A percentile compares a stretch with the other conserved stretches of the same genome.
Evolutionary conservation across 2,888 invertebrate genomes (phyloP).

Genomic region (Chloroclysta siterata): DNA sequence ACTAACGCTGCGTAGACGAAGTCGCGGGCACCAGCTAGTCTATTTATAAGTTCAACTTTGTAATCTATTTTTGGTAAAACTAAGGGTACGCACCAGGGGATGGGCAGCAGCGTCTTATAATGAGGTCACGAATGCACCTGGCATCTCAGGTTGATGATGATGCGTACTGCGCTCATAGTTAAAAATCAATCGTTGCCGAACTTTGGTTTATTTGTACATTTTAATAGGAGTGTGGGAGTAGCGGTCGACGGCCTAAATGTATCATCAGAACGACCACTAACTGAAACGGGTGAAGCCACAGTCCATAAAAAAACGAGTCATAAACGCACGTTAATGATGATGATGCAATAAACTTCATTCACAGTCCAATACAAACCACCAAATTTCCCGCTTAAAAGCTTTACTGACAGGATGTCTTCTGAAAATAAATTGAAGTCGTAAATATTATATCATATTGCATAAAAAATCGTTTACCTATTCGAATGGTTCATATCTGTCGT

Average conservation of each 20-base stretch:
- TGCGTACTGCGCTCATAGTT: too few species aligned
- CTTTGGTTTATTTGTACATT: background rate
- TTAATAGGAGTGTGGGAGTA: background rate
- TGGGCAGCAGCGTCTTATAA: too few species aligned
- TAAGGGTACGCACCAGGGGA: too few species aligned
- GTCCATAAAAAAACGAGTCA: slow-evolving; percentile 7
- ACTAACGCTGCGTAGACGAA: too few species aligned
- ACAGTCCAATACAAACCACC: slow-evolving; percentile 10
- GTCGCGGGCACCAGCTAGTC: too few species aligned
- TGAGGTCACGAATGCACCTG: too few species aligned
- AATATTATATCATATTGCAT: slow-evolving; percentile 47
- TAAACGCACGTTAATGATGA: slow-evolving; percentile 11
- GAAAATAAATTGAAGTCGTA: slow-evolving; percentile 47
- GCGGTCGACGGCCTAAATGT: background rate
- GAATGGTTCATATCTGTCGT: slow-evolving; percentile 37
- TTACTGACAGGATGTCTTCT: slow-evolving; percentile 52
- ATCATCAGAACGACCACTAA: background rate
- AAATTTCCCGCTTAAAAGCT: slow-evolving; percentile 35
- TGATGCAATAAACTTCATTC: slow-evolving; percentile 18
- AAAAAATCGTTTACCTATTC: slow-evolving; percentile 36
- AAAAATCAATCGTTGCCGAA: too few species aligned
- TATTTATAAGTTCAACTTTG: too few species aligned
- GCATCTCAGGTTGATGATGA: too few species aligned
- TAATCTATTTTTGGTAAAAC: too few species aligned
- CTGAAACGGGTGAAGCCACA: background rate